Conservation (phyloP, 2,888 invertebrate species). For the Caenorhabditis becei region DNA sequence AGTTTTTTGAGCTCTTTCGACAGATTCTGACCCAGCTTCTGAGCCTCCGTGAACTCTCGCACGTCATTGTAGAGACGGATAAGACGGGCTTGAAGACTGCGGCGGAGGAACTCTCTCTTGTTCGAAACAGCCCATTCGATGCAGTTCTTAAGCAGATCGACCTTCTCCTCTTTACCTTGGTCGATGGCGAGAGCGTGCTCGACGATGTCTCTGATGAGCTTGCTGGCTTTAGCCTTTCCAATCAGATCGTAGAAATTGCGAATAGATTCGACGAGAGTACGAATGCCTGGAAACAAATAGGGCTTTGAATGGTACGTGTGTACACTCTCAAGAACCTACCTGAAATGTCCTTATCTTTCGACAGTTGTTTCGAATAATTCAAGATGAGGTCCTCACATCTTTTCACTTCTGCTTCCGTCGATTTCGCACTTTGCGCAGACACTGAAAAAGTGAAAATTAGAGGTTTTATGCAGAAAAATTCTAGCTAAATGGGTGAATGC, state of each 20-base stretch:
- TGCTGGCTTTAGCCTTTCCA: constrained; percentile 99
- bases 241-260: constrained; percentile 94
- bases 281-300: constrained; percentile 82
- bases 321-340: constrained; percentile 49
- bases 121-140: constrained; percentile 99
- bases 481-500: neutral
- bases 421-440: constrained; percentile 37
- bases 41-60: constrained; percentile 77
- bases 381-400: constrained; percentile 94
- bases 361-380: constrained; percentile 92
- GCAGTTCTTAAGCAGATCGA: constrained; percentile 88
- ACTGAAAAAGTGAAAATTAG: constrained; percentile 29
- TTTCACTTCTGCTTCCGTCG: constrained; percentile 89
- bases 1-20: constrained; percentile 92
- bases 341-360: constrained; percentile 86
- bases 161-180: constrained; percentile 82
- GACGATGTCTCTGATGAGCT: constrained; percentile 95
- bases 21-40: constrained; percentile 81
- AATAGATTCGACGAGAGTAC: constrained; percentile 92
- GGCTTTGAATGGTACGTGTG: neutral
- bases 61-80: constrained; percentile 90
- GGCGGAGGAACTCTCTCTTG: constrained; percentile 95
- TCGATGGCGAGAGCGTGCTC: constrained; percentile 98
- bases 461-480: neutral
- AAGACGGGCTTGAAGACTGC: constrained; percentile 95